Evolutionary conservation across 2,797 vertebrate species (phyloP), one percentile per base, ranked within the genome.

Genomic region (Tolypeutes matacus): DNA sequence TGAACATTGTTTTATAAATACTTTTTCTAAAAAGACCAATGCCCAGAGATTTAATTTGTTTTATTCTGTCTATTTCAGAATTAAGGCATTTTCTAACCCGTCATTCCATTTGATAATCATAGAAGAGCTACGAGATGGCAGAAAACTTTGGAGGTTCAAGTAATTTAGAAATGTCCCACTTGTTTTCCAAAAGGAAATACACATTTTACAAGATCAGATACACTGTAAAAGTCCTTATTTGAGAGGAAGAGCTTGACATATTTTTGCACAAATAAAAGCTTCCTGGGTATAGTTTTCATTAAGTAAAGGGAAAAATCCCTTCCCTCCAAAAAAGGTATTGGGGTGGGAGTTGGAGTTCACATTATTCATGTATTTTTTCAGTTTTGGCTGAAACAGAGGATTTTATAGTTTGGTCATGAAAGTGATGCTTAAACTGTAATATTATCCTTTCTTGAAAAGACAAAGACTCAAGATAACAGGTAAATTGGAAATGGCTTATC

Each of bases 111-210:
- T 56, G 80, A 51, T 17, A 86, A 70, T 29, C 70, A 67, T 1
- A 10, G 36, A 89, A 89, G 95, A 95, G 62, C 42, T 60, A 39
- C 83, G 18, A 94, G 56, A 25, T 51, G 67, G 39, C 29, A 84
- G 86, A 97, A 31, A 96, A 69, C n/a, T 87, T 83, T 56, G 42
- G 29, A 76, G 7, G 76, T 27, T 49, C 0, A 1, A 97, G 34
- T 60, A 70, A 97, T 90, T 70, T 90, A 90, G 95, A 96, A 82
- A 94, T 20, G 75, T 25, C 73, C 85, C 77, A 86, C 84, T 39
- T 42, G 1, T 69, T 67, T 62, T 73, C 83, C 51, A 34, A 67
- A 89, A 39, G 20, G 65, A 17, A 76, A 42, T 13, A 62, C 10
- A 60, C 8, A 13, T 1, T 29, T 36, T 7, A 7, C 0, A 42